phyloP scores from a whole-genome alignment of 2,797 vertebrate species.

The Hephaestus fuliginosus region DNA sequence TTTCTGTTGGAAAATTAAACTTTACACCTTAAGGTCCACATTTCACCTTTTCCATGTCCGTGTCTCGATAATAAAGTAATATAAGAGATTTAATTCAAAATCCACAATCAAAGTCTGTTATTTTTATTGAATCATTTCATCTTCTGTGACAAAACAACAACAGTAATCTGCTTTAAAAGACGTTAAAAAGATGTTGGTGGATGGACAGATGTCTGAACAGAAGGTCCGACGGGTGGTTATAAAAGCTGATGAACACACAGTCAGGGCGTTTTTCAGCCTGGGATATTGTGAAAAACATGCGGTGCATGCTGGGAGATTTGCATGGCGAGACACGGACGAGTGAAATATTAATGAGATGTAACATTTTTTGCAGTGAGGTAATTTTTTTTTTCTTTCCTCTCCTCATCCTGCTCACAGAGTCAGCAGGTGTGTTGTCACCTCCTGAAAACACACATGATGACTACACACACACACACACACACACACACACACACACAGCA shows the following conservation, averaged over 20 bases:
- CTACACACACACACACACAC: constrained; percentile 19
- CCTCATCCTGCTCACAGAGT: constrained; percentile 24
- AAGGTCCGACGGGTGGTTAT: neutral
- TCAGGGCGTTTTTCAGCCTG: constrained; percentile 5
- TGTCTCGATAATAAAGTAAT: neutral
- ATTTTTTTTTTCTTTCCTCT: constrained; percentile 15
- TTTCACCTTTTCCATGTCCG: neutral
- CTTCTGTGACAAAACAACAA: neutral
- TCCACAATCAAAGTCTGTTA: too few species aligned
- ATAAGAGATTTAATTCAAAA: too few species aligned
- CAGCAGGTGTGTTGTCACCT: constrained; percentile 63
- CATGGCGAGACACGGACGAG: constrained; percentile 49
- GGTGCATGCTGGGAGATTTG: constrained; percentile 65
- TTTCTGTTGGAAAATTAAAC: neutral
- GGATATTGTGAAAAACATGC: constrained; percentile 24
- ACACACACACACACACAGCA: constrained; percentile 10
- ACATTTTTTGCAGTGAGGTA: constrained; percentile 66
- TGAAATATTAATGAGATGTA: constrained; percentile 82
- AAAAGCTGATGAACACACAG: neutral
- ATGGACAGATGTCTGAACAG: neutral
- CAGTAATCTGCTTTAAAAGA: accelerated
- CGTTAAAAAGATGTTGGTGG: neutral
- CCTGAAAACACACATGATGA: constrained; percentile 27
- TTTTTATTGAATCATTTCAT: neutral
- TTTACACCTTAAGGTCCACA: neutral